These are phyloP conservation scores for Penaeus monodon DNA, from an alignment of 2,888 invertebrate genomes.

Conservation along the genomic window DNA sequence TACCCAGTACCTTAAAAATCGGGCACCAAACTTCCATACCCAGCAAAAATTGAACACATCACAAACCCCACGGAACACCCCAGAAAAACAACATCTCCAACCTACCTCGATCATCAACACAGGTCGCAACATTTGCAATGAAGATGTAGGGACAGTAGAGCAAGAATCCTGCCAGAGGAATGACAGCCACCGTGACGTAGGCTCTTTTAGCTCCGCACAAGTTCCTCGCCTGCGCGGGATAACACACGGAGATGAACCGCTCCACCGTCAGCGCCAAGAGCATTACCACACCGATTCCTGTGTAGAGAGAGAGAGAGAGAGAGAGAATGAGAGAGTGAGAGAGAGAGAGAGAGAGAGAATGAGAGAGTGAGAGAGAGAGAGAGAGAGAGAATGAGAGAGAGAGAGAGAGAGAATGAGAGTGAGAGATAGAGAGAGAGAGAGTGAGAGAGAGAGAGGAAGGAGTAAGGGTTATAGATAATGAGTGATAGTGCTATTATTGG, in stretches of 20 bases:
- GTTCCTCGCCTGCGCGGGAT: constrained; percentile 78
- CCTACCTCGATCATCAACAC: constrained; percentile 70
- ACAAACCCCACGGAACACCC: background rate
- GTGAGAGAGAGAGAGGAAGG: too few species aligned
- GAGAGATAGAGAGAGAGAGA: background rate
- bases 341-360: background rate
- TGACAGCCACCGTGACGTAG: constrained; percentile 76
- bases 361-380: too few species aligned
- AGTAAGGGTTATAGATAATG: too few species aligned
- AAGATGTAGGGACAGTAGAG: constrained; percentile 80
- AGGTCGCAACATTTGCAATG: constrained; percentile 75
- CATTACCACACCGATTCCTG: constrained; percentile 83
- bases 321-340: too few species aligned
- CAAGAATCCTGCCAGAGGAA: constrained; percentile 77
- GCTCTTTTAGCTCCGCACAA: constrained; percentile 77
- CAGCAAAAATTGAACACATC: too few species aligned
- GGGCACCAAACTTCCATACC: too few species aligned
- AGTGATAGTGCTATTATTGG: too few species aligned
- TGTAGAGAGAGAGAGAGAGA: constrained; percentile 34
- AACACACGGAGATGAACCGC: constrained; percentile 81
- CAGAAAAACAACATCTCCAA: background rate
- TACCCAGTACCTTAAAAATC: background rate
- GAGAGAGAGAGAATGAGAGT: background rate
- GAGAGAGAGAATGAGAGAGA: background rate
- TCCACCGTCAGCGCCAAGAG: constrained; percentile 81